Evolutionary conservation across 2,797 vertebrate species (phyloP).

Genomic region (Clarias pachynema): DNA sequence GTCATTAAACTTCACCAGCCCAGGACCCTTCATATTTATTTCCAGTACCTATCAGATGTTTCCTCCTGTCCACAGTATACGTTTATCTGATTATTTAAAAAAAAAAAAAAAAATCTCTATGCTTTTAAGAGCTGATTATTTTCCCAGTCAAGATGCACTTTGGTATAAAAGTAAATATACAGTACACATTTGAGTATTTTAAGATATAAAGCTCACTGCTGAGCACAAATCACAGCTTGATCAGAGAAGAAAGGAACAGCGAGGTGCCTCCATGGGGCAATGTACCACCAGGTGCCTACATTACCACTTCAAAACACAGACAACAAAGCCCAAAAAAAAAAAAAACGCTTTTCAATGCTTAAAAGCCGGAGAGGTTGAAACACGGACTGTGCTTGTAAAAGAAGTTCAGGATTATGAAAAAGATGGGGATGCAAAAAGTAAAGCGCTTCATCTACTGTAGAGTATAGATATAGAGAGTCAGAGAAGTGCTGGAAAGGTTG

Average conservation of each 20-base stretch:
- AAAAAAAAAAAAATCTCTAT: neutral
- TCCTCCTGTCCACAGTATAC: neutral
- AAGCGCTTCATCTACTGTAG: neutral
- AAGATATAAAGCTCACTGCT: neutral
- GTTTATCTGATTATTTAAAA: neutral
- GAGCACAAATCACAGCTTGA: slow-evolving; percentile 9
- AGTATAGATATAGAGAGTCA: too few relatives aligned
- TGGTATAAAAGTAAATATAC: neutral
- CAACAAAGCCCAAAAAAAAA: neutral
- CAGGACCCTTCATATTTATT: neutral
- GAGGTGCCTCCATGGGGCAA: neutral
- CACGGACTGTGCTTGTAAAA: neutral
- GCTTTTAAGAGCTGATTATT: neutral
- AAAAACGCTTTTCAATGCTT: neutral
- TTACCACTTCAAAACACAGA: slow-evolving; percentile 9
- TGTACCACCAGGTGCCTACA: slow-evolving; percentile 11
- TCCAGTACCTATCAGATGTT: neutral
- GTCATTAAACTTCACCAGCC: neutral
- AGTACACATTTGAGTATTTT: neutral
- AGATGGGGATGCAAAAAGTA: neutral
- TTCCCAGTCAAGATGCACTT: neutral
- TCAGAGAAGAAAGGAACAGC: slow-evolving; percentile 11
- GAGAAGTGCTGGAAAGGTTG: neutral
- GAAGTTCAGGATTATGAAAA: neutral
- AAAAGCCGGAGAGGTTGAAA: neutral